These are phyloP conservation scores for Zonitis immaculata DNA, from an alignment of 2,888 invertebrate genomes.

Conservation along the genomic window DNA sequence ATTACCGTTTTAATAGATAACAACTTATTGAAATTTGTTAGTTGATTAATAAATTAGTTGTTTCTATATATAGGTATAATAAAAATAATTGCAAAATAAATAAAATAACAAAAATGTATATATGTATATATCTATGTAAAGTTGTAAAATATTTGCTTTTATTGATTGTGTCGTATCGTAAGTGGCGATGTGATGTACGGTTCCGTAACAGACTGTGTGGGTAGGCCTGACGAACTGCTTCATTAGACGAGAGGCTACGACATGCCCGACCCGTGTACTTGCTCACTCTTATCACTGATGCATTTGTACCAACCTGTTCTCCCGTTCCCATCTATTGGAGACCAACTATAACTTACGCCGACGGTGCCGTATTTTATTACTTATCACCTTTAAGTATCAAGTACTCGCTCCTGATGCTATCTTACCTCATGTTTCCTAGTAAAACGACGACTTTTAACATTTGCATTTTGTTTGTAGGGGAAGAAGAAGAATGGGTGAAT, in stretches of 20 bases:
- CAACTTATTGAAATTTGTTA: slow-evolving; percentile 3
- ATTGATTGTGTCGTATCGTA: slow-evolving; percentile 24
- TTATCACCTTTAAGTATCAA: slow-evolving; percentile 35
- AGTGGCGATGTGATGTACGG: slow-evolving; percentile 39
- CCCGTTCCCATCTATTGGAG: slow-evolving; percentile 32
- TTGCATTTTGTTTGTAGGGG: slow-evolving; percentile 53
- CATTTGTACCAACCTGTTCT: slow-evolving; percentile 44
- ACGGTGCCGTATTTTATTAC: slow-evolving; percentile 36
- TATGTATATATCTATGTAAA: not conserved
- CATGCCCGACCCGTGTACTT: slow-evolving; percentile 47
- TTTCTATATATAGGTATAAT: too few relatives aligned
- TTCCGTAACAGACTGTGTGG: slow-evolving; percentile 33
- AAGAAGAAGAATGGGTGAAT: slow-evolving; percentile 60
- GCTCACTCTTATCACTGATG: slow-evolving; percentile 45
- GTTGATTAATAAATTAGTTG: not conserved
- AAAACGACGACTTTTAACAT: slow-evolving; percentile 24
- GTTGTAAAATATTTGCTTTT: not conserved
- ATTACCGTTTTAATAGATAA: slow-evolving; percentile 7
- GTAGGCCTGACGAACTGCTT: slow-evolving; percentile 47
- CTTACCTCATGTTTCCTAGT: slow-evolving; percentile 33
- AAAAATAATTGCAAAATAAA: too few relatives aligned
- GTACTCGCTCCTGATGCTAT: slow-evolving; percentile 33
- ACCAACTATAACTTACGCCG: slow-evolving; percentile 31
- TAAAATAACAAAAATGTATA: too few relatives aligned
- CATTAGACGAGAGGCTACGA: slow-evolving; percentile 44